A percentile compares a stretch with the other conserved stretches of the same genome.
Evolutionary conservation across 1,140 invertebrate species (phyloP).

Genomic region (Procambarus clarkii): DNA sequence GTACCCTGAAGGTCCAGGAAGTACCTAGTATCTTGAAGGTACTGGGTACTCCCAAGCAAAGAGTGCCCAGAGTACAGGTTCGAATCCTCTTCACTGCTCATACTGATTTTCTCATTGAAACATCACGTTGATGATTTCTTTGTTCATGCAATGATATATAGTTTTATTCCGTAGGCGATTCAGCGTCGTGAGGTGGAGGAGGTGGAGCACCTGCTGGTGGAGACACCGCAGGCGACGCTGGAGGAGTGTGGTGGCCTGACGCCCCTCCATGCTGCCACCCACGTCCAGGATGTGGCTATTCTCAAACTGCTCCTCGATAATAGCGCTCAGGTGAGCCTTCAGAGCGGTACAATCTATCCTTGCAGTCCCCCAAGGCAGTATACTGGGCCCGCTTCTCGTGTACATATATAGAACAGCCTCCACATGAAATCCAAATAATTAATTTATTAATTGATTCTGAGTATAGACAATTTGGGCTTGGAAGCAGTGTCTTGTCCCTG

Average conservation of each 20-base stretch:
- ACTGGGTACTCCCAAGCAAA: too few relatives aligned
- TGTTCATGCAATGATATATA: too few relatives aligned
- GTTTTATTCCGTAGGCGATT: neutral
- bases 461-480: neutral
- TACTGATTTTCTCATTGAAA: too few relatives aligned
- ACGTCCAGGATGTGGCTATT: neutral
- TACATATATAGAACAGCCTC: neutral
- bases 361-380: neutral
- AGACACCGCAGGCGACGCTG: neutral
- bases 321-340: neutral
- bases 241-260: neutral
- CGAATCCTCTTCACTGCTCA: too few relatives aligned
- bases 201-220: neutral
- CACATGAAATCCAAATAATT: neutral
- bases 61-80: too few relatives aligned
- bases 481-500: neutral
- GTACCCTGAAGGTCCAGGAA: too few relatives aligned
- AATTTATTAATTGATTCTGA: neutral
- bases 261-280: conserved; percentile 13
- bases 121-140: too few relatives aligned
- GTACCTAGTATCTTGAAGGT: too few relatives aligned
- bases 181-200: conserved; percentile 22
- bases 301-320: conserved; percentile 8
- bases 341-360: neutral
- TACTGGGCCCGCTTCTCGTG: neutral